A percentile compares a stretch with the other conserved stretches of the same genome.
These are phyloP conservation scores for Tragelaphus oryx DNA, from an alignment of 2,797 vertebrate species.

Conservation along the genomic window DNA sequence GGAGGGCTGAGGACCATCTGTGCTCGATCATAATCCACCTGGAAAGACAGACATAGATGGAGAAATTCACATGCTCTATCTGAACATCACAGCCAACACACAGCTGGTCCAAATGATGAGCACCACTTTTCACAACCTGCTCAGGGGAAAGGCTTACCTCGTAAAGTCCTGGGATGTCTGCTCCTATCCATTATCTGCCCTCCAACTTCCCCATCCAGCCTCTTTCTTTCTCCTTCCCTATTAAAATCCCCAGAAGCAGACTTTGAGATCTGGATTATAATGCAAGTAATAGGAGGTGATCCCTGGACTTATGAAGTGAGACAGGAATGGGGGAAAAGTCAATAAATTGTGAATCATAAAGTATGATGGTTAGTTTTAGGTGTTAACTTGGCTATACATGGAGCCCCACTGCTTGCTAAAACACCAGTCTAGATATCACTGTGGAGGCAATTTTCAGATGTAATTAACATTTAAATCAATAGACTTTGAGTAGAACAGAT, in stretches of 20 bases:
- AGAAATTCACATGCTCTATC: not conserved
- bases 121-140: not conserved
- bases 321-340: not conserved
- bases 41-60: constrained; percentile 31
- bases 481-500: not conserved
- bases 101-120: not conserved
- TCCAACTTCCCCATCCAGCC: not conserved
- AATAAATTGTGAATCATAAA: not conserved
- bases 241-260: not conserved
- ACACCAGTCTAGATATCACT: not conserved
- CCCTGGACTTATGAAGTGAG: not conserved
- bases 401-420: not conserved
- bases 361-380: not conserved
- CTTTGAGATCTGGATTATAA: not conserved
- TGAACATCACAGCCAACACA: not conserved
- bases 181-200: not conserved
- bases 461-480: not conserved
- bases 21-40: constrained; percentile 93
- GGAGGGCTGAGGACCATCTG: constrained; percentile 91
- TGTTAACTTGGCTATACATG: not conserved
- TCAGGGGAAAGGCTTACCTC: not conserved
- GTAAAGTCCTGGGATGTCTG: fast-evolving
- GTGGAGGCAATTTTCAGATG: not conserved
- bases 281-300: not conserved
- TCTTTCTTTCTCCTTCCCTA: not conserved